A percentile compares a stretch with the other conserved stretches of the same genome.
phyloP scores from a whole-genome alignment of 2,113 vertebrate species.

The Pachypanchax playfairii region DNA sequence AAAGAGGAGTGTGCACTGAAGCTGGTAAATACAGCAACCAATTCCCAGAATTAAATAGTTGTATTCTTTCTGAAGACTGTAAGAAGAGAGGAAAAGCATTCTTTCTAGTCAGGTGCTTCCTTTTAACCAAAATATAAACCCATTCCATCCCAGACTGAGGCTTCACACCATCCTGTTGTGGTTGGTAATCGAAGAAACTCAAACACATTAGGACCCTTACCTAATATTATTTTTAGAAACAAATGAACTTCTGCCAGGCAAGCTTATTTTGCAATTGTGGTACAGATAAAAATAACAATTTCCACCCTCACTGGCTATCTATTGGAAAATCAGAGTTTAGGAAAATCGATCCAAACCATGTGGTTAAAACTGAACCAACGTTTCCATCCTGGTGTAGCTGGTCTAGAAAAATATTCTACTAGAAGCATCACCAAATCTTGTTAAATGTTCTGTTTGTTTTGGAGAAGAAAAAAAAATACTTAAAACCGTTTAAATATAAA shows the following conservation, averaged over 20 bases:
- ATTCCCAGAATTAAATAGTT: conserved; percentile 14
- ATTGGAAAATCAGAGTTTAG: conserved; percentile 41
- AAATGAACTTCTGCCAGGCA: conserved; percentile 41
- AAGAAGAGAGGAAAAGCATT: conserved; percentile 28
- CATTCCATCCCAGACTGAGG: conserved; percentile 15
- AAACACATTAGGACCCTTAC: conserved; percentile 63
- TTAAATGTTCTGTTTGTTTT: background rate
- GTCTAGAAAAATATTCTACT: background rate
- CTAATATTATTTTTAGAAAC: conserved; percentile 72
- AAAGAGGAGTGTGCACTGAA: conserved; percentile 6
- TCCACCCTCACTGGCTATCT: conserved; percentile 36
- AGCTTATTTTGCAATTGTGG: conserved; percentile 52
- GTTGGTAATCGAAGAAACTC: conserved; percentile 37
- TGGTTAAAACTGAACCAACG: conserved; percentile 47
- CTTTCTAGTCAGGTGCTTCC: conserved; percentile 53
- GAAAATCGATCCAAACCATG: conserved; percentile 37
- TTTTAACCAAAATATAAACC: conserved; percentile 63
- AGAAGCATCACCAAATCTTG: background rate
- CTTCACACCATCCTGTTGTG: conserved; percentile 39
- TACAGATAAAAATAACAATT: conserved; percentile 48
- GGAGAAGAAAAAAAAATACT: background rate
- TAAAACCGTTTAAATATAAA: too few species aligned
- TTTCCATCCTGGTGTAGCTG: conserved; percentile 18
- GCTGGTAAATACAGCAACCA: conserved; percentile 18
- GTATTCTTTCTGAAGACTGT: conserved; percentile 19